Evolutionary conservation across 2,113 vertebrate species (phyloP), one percentile per base, ranked within the genome.

Genomic region (Maylandia zebra): DNA sequence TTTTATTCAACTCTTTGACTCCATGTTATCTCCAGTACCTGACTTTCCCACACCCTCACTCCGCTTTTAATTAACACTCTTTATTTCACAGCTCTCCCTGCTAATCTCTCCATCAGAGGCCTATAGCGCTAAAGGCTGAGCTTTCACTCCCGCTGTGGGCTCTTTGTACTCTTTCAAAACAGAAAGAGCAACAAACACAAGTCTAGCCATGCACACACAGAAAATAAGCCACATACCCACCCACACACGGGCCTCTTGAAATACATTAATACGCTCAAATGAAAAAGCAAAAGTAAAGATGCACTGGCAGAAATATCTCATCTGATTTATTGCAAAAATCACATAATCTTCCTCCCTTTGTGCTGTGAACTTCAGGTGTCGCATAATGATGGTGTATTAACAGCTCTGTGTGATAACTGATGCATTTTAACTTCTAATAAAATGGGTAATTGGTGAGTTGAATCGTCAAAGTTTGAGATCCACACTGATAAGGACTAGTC

Each of bases 61-160:
- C 86, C 85, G 86, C 89, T 93, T 95, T 95, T 95, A 95, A 95
- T 96, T 96, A 94, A 93, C 93, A 88, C 84, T 94, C 90, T 94
- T 94, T 93, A 91, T 94, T 95, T 93, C 91, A 82, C 87, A 66
- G 79, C 86, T 86, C 87, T 86, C 80, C 38, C 76, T 22, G 87
- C 80, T 94, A 93, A 95, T 95, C 94, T 93, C 93, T 92, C 88
- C 89, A 95, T 96, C 94, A 8, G 86, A 84, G 89, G 90, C 89
- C 88, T 84, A 79, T 52, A 91, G 91, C 90, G 83, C 89, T 45
- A 56, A 80, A 91, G 87, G 90, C 90, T 88, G 92, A 93, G 92
- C 90, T 91, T 91, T 83, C 80, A 90, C 94, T 91, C 91, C 89
- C 83, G 93, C 91, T 48, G 4, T 6, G 6, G 90, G 79, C 89